Evolutionary conservation across 2,888 invertebrate species (phyloP).

Genomic region (Reticulitermes lucifugus): DNA sequence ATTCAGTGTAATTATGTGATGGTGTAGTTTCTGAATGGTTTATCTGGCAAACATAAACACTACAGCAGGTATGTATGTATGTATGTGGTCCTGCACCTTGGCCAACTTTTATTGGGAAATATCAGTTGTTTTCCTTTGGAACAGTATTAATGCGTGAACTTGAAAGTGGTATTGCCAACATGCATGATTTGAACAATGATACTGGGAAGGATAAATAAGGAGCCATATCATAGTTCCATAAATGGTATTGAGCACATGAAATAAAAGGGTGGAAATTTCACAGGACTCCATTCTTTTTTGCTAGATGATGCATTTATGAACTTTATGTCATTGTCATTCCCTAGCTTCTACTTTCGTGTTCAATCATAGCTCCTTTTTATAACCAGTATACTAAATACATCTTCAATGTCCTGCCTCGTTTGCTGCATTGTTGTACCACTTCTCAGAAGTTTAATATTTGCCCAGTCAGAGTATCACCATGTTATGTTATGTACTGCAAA

Average conservation of each 20-base stretch:
- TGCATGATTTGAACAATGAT: background rate
- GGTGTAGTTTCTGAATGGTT: background rate
- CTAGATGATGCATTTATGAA: background rate
- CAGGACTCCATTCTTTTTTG: background rate
- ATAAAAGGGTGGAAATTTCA: background rate
- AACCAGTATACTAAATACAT: background rate
- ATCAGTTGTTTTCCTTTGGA: conserved; percentile 20
- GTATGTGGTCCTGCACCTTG: conserved; percentile 7
- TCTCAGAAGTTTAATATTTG: background rate
- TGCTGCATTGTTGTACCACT: background rate
- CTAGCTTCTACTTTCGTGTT: background rate
- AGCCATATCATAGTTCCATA: background rate
- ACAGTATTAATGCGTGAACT: conserved; percentile 26
- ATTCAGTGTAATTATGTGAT: background rate
- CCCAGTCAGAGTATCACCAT: background rate
- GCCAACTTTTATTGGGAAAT: background rate
- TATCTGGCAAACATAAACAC: background rate
- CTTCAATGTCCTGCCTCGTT: background rate
- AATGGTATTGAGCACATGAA: background rate
- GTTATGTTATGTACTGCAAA: background rate
- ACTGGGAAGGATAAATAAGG: background rate
- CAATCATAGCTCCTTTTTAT: background rate
- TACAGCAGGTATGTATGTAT: background rate
- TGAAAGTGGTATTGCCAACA: background rate
- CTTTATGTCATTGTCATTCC: background rate